Percentiles rank a stretch among this genome's conserved stretches.
phyloP scores from a whole-genome alignment of 2,888 invertebrate genomes.

The Oeneis ivallda region DNA sequence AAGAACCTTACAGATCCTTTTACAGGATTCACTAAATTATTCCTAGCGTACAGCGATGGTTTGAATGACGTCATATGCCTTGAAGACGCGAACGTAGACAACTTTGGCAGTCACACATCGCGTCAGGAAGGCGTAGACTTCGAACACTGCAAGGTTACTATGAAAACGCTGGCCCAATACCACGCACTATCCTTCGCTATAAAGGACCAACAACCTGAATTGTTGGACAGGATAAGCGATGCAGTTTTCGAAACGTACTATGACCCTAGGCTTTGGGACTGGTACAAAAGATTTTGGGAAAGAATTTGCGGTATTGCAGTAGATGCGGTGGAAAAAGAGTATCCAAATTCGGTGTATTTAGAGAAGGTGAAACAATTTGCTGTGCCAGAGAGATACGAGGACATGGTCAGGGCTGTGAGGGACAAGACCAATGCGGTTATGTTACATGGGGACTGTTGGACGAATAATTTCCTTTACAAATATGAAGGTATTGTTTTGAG shows the following conservation, averaged over 20 bases:
- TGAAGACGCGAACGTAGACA: conserved; percentile 75
- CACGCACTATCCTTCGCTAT: conserved; percentile 83
- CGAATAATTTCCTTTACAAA: conserved; percentile 86
- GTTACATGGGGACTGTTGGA: conserved; percentile 88
- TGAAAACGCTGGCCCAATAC: conserved; percentile 80
- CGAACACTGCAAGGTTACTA: conserved; percentile 72
- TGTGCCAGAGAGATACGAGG: conserved; percentile 75
- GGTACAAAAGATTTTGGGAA: conserved; percentile 81
- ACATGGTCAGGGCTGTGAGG: conserved; percentile 66
- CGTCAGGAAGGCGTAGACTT: conserved; percentile 77
- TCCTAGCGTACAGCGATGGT: conserved; percentile 75
- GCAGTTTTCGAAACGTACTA: conserved; percentile 82
- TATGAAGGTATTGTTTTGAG: conserved; percentile 44
- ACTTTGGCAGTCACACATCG: conserved; percentile 64
- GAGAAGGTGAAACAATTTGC: conserved; percentile 79
- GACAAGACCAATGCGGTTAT: conserved; percentile 78
- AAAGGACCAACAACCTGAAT: conserved; percentile 76
- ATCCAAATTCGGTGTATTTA: conserved; percentile 81
- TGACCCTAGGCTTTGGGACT: conserved; percentile 72
- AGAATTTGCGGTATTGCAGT: conserved; percentile 77
- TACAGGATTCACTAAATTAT: conserved; percentile 72
- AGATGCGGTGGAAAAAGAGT: conserved; percentile 85
- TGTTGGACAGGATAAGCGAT: conserved; percentile 67
- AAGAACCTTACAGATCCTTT: conserved; percentile 73
- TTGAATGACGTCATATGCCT: conserved; percentile 79